phyloP scores from a whole-genome alignment of 2,113 vertebrate species.

The Sphaerodactylus townsendi region DNA sequence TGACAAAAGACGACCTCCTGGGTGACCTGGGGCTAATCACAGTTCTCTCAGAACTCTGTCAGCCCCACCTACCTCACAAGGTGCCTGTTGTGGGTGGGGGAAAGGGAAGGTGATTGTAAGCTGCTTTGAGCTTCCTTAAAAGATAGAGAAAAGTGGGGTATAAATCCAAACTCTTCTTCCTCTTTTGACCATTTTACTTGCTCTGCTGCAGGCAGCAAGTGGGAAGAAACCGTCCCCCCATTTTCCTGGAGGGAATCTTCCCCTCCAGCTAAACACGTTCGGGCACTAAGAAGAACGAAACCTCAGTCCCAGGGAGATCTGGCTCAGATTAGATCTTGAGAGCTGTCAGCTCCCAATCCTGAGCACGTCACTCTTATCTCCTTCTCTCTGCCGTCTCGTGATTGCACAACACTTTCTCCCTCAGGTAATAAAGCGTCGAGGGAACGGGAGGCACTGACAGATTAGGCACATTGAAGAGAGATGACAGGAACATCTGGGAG shows the following conservation, averaged over 20 bases:
- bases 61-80: too few relatives aligned
- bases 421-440: constrained; percentile 47
- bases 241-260: constrained; percentile 11
- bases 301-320: constrained; percentile 28
- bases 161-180: too few relatives aligned
- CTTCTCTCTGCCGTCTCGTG: constrained; percentile 43
- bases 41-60: too few relatives aligned
- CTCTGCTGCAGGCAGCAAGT: neutral
- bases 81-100: too few relatives aligned
- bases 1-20: too few relatives aligned
- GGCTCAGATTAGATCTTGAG: neutral
- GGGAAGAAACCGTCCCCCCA: neutral
- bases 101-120: too few relatives aligned
- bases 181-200: neutral
- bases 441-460: constrained; percentile 54
- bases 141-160: too few relatives aligned
- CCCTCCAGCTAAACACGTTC: neutral
- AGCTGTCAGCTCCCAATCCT: constrained; percentile 26
- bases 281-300: neutral
- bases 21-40: too few relatives aligned
- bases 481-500: constrained; percentile 64
- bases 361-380: neutral
- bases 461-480: constrained; percentile 55
- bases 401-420: constrained; percentile 40
- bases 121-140: too few relatives aligned